A percentile compares a stretch with the other conserved stretches of the same genome.
Evolutionary conservation across 1,140 invertebrate species (phyloP).

Genomic region (Pseudomyrmex pallidus): DNA sequence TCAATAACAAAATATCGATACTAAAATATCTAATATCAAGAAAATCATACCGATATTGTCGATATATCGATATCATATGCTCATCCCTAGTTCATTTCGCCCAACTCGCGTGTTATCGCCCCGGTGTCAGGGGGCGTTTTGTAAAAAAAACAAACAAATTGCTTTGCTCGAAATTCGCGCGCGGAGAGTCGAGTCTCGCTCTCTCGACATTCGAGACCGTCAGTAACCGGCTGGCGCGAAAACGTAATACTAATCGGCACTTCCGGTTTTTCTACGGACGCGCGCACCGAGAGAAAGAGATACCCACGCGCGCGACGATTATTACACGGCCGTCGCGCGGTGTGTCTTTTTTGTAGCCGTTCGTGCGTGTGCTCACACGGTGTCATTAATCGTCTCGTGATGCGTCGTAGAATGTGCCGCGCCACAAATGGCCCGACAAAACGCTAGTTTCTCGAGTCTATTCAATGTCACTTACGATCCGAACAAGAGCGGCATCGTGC

Average conservation of each 20-base stretch:
- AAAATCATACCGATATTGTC: too few species aligned
- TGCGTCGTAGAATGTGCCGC: constrained; percentile 58
- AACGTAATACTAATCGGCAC: constrained; percentile 45
- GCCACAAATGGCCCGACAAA: constrained; percentile 66
- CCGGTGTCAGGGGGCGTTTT: too few species aligned
- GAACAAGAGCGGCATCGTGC: constrained; percentile 54
- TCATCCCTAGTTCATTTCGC: not conserved
- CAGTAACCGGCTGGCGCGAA: constrained; percentile 21
- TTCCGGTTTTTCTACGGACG: constrained; percentile 50
- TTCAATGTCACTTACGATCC: constrained; percentile 68
- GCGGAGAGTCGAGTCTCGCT: not conserved
- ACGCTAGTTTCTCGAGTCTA: constrained; percentile 62
- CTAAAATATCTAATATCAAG: too few species aligned
- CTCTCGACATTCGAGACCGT: constrained; percentile 22
- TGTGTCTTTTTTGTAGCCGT: not conserved
- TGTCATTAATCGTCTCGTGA: constrained; percentile 53
- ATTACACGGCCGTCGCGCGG: not conserved
- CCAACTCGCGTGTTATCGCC: not conserved
- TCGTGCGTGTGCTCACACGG: constrained; percentile 19
- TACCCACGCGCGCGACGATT: not conserved
- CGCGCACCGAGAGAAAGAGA: not conserved
- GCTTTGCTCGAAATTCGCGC: too few species aligned
- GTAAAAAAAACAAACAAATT: too few species aligned
- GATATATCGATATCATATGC: too few species aligned
- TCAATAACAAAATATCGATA: too few species aligned